A percentile compares a stretch with the other conserved stretches of the same genome.
phyloP scores from a whole-genome alignment of 1,140 invertebrate species.

The Trigoniulus corallinus region DNA sequence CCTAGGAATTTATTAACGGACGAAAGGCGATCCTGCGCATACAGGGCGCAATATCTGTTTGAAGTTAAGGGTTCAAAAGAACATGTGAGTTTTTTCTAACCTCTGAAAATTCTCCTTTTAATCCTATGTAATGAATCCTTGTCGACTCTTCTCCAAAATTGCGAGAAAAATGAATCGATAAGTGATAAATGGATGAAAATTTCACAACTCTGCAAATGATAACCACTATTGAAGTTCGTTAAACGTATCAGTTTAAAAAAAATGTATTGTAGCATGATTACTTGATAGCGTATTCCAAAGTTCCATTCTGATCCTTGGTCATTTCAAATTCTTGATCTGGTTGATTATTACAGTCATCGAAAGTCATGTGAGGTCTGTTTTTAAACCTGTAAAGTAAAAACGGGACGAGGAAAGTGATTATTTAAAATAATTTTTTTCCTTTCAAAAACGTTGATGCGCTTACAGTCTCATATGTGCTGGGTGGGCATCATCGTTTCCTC shows the following conservation, averaged over 20 bases:
- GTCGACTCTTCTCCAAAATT: constrained; percentile 74
- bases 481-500: constrained; percentile 64
- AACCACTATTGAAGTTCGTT: neutral
- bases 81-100: constrained; percentile 22
- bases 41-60: too few relatives aligned
- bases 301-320: constrained; percentile 52
- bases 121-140: constrained; percentile 80
- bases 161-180: constrained; percentile 72
- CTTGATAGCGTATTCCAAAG: constrained; percentile 77
- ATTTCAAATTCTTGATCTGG: constrained; percentile 87
- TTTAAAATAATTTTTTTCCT: constrained; percentile 1
- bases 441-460: too few relatives aligned
- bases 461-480: constrained; percentile 74
- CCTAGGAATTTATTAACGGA: too few relatives aligned
- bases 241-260: neutral
- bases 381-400: constrained; percentile 48
- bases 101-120: constrained; percentile 79
- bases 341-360: constrained; percentile 55
- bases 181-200: constrained; percentile 71
- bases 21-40: too few relatives aligned
- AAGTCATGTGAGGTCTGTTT: constrained; percentile 82
- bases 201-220: constrained; percentile 55
- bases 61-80: too few relatives aligned
- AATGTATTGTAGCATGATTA: constrained; percentile 29
- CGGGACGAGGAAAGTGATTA: neutral